Evolutionary conservation across 2,888 invertebrate species (phyloP).

Genomic region (Cecidostiba fungosa): DNA sequence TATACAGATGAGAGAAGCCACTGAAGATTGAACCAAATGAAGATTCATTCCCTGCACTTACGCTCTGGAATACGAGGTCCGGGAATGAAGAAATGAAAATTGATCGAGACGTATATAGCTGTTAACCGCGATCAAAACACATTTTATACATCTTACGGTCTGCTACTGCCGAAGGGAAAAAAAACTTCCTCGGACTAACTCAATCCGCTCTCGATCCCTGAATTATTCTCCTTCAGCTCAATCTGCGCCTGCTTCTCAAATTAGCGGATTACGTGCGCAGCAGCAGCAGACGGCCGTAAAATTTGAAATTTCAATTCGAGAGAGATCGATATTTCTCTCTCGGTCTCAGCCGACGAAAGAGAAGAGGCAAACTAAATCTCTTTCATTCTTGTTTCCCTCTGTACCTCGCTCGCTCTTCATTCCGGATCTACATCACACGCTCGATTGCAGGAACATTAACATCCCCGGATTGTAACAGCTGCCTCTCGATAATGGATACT

Average conservation of each 20-base stretch:
- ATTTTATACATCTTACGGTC: background rate
- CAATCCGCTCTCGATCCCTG: constrained; percentile 1
- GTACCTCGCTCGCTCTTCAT: constrained; percentile 16
- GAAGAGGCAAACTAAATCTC: background rate
- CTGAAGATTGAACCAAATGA: constrained; percentile 6
- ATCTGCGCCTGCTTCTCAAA: constrained; percentile 11
- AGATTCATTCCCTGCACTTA: constrained; percentile 25
- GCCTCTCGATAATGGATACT: constrained; percentile 70
- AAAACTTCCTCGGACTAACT: background rate
- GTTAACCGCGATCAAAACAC: constrained; percentile 30
- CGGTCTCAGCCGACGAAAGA: constrained; percentile 11
- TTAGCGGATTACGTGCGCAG: constrained; percentile 37
- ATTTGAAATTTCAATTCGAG: constrained; percentile 58
- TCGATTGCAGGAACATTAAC: constrained; percentile 70
- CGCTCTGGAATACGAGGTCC: background rate
- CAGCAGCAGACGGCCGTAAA: constrained; percentile 28
- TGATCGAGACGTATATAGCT: constrained; percentile 32
- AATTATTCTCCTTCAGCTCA: constrained; percentile 23
- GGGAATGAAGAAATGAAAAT: constrained; percentile 44
- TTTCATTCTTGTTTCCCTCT: background rate
- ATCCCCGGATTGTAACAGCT: constrained; percentile 69
- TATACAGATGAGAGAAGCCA: background rate
- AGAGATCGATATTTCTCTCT: constrained; percentile 45
- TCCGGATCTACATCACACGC: constrained; percentile 62
- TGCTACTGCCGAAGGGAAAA: background rate